Percentiles rank a stretch among this genome's conserved stretches.
Evolutionary conservation across 2,888 invertebrate species (phyloP).

Genomic region (Aleiodes leptofemur): DNA sequence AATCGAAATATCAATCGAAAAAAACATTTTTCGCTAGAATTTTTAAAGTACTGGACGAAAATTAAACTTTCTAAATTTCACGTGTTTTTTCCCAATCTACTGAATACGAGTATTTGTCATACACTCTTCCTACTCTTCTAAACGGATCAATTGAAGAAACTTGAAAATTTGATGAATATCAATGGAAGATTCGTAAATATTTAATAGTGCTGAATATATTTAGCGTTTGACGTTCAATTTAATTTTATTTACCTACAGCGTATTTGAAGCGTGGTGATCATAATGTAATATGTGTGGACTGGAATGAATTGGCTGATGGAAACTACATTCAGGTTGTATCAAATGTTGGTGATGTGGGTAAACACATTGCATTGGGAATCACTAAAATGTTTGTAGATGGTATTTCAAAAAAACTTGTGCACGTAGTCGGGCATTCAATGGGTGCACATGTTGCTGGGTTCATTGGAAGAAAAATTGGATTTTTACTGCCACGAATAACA

Average conservation of each 20-base stretch:
- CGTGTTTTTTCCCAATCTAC: no score
- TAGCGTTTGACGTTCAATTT: background rate
- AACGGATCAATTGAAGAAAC: background rate
- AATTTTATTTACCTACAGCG: conserved; percentile 57
- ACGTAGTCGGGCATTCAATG: conserved; percentile 67
- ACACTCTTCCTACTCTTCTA: no score
- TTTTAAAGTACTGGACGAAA: no score
- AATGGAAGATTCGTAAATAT: background rate
- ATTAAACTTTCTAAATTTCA: no score
- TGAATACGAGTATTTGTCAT: no score
- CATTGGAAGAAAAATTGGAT: conserved; percentile 56
- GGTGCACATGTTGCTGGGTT: conserved; percentile 66
- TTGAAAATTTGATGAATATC: background rate
- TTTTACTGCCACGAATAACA: conserved; percentile 60
- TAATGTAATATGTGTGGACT: conserved; percentile 76
- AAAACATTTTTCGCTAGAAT: no score
- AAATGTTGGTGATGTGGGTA: conserved; percentile 55
- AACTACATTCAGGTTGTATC: conserved; percentile 69
- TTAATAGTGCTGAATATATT: no score
- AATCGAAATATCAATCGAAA: no score
- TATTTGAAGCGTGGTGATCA: conserved; percentile 72
- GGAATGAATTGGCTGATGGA: conserved; percentile 74
- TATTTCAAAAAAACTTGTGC: conserved; percentile 55
- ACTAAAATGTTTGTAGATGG: conserved; percentile 57
- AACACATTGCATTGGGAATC: conserved; percentile 57